phyloP scores from a whole-genome alignment of 2,797 vertebrate genomes.

The Eremophila alpestris region DNA sequence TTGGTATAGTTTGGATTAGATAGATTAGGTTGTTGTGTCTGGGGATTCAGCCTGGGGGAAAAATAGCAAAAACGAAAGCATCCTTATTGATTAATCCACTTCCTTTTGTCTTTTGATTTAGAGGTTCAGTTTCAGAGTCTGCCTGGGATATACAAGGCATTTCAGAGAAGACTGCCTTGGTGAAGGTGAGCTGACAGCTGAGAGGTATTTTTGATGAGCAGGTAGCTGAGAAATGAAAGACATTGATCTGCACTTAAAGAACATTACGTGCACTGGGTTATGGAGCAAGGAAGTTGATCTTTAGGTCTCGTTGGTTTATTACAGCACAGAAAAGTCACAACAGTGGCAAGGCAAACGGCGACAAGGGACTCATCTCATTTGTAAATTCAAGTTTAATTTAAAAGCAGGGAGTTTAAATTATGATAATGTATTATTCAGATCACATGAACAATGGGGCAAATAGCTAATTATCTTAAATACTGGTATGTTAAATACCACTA shows the following conservation, averaged over 20 bases:
- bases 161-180: slow-evolving; percentile 5
- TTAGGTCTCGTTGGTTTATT: neutral
- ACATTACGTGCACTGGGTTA: neutral
- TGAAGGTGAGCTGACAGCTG: neutral
- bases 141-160: neutral
- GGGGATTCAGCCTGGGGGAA: slow-evolving; percentile 50
- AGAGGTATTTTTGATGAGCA: neutral
- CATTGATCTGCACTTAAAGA: neutral
- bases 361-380: neutral
- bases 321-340: neutral
- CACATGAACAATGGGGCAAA: neutral
- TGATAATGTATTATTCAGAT: neutral
- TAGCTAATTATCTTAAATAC: neutral
- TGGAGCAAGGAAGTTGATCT: neutral
- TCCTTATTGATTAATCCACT: slow-evolving; percentile 55
- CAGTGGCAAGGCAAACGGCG: neutral
- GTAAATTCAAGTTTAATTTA: neutral
- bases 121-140: slow-evolving; percentile 44
- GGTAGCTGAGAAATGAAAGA: neutral
- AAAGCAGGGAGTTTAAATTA: neutral
- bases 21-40: slow-evolving; percentile 66
- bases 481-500: neutral
- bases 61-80: slow-evolving; percentile 52
- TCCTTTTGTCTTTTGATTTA: slow-evolving; percentile 65
- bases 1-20: slow-evolving; percentile 34